phyloP scores from a whole-genome alignment of 92 coral and sea anemone species.

The Porites lobata region DNA sequence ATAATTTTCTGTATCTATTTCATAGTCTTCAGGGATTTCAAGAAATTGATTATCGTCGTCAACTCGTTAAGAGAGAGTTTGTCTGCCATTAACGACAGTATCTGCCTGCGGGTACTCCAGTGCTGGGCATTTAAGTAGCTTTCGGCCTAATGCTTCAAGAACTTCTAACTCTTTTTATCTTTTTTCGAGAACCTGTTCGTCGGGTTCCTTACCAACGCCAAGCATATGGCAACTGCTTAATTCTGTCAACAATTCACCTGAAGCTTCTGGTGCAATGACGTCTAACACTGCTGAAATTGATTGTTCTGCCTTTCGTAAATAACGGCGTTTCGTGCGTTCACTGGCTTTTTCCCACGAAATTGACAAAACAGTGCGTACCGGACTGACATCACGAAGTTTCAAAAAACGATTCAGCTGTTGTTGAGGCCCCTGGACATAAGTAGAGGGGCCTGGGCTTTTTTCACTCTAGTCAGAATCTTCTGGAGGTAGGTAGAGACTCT shows the following conservation, averaged over 20 bases:
- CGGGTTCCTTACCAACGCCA: constrained; percentile 10
- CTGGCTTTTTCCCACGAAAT: constrained; percentile 57
- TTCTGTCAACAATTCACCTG: constrained; percentile 30
- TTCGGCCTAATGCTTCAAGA: constrained; percentile 43
- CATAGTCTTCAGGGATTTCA: no score
- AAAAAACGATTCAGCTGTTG: constrained; percentile 45
- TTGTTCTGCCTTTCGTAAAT: constrained; percentile 53
- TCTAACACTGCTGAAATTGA: constrained; percentile 50
- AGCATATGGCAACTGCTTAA: constrained; percentile 25
- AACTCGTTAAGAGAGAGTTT: constrained; percentile 28
- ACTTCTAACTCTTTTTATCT: constrained; percentile 40
- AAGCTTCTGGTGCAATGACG: constrained; percentile 41
- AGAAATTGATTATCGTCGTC: no score
- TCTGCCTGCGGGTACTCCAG: constrained; percentile 61
- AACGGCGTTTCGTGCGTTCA: constrained; percentile 56
- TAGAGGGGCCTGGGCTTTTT: not conserved
- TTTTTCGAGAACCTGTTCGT: not conserved
- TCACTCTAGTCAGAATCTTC: not conserved
- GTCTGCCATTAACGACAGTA: constrained; percentile 47
- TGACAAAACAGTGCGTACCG: constrained; percentile 38
- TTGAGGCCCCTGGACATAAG: constrained; percentile 12
- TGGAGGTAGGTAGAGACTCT: constrained; percentile 48
- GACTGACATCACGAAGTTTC: constrained; percentile 53
- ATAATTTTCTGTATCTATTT: no score
- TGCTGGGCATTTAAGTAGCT: constrained; percentile 53